Evolutionary conservation across 2,888 invertebrate genomes (phyloP), one percentile per base, ranked within the genome.

Genomic region (Acanthosoma haemorrhoidale): DNA sequence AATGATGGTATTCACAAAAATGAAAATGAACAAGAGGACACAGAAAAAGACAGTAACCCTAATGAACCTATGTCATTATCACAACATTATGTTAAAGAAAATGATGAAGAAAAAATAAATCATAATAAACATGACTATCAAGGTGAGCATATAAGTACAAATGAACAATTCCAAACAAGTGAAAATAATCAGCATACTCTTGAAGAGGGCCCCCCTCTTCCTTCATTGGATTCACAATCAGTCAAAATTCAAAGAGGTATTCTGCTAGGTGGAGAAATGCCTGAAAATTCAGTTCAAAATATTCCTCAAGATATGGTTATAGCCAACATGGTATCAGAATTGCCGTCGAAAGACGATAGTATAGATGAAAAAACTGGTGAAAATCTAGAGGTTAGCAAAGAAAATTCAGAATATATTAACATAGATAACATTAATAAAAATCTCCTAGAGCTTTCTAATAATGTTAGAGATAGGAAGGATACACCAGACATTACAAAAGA

Each of bases 191-290:
- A 51, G 6, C 25, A 39, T 13, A 25, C 16, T 64, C 41, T 64
- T 15, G 21, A 41, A 3, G 29, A 64, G 8, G 64, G 64, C 15
- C 64, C 64, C n/a, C 29, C 18, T 25, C n/a, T 41, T 31, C 64
- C 64, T 25, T 25, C 64, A 15, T 25, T 13, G 29, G 41, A 64
- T 15, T 15, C 31, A 15, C 39, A 64, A 6, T 41, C 21, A 6
- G 64, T 64, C 8, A 64, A 64, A 39, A 16, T 64, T n/a, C 39
- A 25, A 31, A 25, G 64, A 41, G 64, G 13, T 3, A 29, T 64
- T 4, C 39, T 41, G 29, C 2, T 51, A 5, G 13, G 4, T 13
- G 43, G n/a, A 51, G 21, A 51, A 13, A 51, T 21, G 25, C 21
- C n/a, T 4, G 5, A 32, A 32, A 32, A 32, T 32, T 6, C 9